A percentile compares a stretch with the other conserved stretches of the same genome.
phyloP scores from a whole-genome alignment of 2,888 invertebrate genomes.

The Drosophila cracens region DNA sequence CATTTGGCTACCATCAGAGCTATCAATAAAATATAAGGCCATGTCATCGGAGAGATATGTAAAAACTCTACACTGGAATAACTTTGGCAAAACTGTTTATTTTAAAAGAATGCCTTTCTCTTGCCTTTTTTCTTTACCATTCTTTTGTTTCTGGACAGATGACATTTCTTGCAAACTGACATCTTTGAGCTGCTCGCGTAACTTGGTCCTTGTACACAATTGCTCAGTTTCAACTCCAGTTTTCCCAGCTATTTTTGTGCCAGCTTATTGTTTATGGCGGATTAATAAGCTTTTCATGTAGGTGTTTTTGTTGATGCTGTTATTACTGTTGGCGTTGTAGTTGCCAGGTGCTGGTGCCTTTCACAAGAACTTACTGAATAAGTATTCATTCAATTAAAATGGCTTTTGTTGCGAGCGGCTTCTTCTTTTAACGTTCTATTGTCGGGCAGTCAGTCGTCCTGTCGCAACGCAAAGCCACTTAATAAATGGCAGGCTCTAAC shows the following conservation, averaged over 20 bases:
- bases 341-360: conserved; percentile 47
- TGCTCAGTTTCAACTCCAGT: conserved; percentile 18
- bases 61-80: background rate
- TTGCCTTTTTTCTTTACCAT: background rate
- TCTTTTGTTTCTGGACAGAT: conserved; percentile 1
- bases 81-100: background rate
- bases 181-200: background rate
- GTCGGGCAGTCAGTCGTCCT: conserved; percentile 15
- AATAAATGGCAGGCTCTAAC: conserved; percentile 70
- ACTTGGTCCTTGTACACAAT: background rate
- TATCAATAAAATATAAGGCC: background rate
- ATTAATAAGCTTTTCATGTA: conserved; percentile 45
- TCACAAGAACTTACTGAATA: conserved; percentile 42
- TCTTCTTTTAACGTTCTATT: conserved; percentile 29
- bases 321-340: conserved; percentile 15
- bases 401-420: conserved; percentile 46
- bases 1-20: background rate
- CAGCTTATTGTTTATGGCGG: conserved; percentile 35
- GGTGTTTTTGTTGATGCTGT: conserved; percentile 26
- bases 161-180: background rate
- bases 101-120: background rate
- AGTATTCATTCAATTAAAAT: conserved; percentile 64
- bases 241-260: conserved; percentile 27
- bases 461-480: conserved; percentile 56
- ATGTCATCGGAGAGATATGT: background rate